Evolutionary conservation across 2,113 vertebrate genomes (phyloP).

Genomic region (Illadopsis cleaveri): DNA sequence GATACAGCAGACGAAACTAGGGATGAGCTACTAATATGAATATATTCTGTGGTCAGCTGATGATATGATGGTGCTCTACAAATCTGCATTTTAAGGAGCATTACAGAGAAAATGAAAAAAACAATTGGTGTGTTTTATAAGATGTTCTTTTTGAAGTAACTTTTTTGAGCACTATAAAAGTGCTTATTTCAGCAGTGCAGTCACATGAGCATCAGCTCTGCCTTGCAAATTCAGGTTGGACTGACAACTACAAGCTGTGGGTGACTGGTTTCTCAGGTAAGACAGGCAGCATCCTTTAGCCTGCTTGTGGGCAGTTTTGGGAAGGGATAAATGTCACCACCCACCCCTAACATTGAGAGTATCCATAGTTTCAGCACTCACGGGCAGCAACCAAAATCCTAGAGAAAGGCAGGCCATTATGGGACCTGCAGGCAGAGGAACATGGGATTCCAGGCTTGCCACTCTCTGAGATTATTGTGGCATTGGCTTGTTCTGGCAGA

Average conservation of each 20-base stretch:
- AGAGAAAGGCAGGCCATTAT: neutral
- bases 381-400: fast-evolving
- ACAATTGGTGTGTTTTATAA: neutral
- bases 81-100: neutral
- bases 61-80: neutral
- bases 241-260: neutral
- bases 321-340: neutral
- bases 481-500: neutral
- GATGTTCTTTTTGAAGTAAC: neutral
- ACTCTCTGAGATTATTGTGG: fast-evolving
- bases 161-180: neutral
- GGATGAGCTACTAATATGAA: neutral
- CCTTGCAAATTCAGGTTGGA: neutral
- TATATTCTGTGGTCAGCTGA: neutral
- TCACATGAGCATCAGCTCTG: neutral
- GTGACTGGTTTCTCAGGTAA: neutral
- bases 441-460: neutral
- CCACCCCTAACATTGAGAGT: neutral
- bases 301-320: neutral
- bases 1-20: neutral
- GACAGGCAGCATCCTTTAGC: neutral
- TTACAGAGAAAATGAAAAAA: neutral
- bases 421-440: neutral
- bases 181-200: neutral
- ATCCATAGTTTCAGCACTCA: neutral